Conservation (phyloP, 53 echinoderm and acorn worm species). For the Glandiceps talaboti region DNA sequence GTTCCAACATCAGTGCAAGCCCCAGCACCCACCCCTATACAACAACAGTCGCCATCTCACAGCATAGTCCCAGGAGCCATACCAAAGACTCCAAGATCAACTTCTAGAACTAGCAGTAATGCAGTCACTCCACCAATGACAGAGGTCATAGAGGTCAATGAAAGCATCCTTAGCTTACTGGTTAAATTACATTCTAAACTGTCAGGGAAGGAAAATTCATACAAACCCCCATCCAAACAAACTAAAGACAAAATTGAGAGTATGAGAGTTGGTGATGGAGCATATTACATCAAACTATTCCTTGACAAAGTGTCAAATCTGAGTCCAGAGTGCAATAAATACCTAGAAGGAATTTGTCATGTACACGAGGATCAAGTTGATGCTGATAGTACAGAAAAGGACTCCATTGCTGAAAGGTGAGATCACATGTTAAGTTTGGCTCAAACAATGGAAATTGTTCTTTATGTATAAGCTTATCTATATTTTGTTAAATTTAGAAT, state of each 20-base stretch:
- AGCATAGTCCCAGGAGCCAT: no score
- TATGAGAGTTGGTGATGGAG: conserved; percentile 36
- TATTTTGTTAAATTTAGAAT: no score
- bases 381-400: conserved; percentile 7
- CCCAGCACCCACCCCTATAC: neutral
- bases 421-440: no score
- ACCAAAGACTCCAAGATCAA: neutral
- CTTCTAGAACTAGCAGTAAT: neutral
- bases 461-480: no score
- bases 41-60: neutral
- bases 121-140: neutral
- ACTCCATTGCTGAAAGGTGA: conserved; percentile 41
- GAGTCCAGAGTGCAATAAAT: conserved; percentile 10
- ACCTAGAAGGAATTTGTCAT: conserved; percentile 6
- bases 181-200: conserved; percentile 72
- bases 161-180: conserved; percentile 62
- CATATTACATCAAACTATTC: conserved; percentile 44
- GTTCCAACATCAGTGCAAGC: neutral
- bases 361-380: conserved; percentile 13
- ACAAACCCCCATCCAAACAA: conserved; percentile 34
- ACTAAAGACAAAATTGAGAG: neutral
- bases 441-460: no score
- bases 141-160: conserved; percentile 38
- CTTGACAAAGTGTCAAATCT: conserved; percentile 35
- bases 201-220: conserved; percentile 42